phyloP scores from a whole-genome alignment of 2,797 vertebrate species.

The Rhincodon typus region DNA sequence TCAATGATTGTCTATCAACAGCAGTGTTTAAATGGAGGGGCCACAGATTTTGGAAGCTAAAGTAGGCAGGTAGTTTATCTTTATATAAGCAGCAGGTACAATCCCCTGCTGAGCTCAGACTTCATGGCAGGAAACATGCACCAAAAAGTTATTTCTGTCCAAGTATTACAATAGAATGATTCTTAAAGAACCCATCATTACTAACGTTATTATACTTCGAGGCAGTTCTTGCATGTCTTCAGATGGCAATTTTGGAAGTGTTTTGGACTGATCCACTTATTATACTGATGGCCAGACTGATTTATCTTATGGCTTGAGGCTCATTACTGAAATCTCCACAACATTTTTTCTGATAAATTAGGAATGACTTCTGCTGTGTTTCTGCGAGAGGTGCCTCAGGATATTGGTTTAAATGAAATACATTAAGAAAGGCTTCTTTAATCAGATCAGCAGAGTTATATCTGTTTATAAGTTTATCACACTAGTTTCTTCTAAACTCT shows the following conservation, averaged over 20 bases:
- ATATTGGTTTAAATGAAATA: not conserved
- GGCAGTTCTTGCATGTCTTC: not conserved
- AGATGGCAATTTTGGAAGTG: not conserved
- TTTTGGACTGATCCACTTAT: constrained; percentile 3
- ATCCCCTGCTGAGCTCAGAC: constrained; percentile 27
- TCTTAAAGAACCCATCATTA: constrained; percentile 33
- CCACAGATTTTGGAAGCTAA: constrained; percentile 39
- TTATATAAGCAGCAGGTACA: not conserved
- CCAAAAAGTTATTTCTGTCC: constrained; percentile 47
- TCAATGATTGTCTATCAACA: constrained; percentile 42
- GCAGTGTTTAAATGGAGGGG: constrained; percentile 49
- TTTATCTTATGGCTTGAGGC: constrained; percentile 10
- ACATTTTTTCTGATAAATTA: constrained; percentile 32
- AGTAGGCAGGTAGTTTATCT: constrained; percentile 41
- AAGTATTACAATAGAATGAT: constrained; percentile 24
- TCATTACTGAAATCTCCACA: constrained; percentile 11
- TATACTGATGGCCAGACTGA: constrained; percentile 24
- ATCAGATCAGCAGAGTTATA: not conserved
- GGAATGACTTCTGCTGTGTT: not conserved
- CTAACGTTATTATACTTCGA: not conserved
- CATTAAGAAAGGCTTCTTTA: not conserved
- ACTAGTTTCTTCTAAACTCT: not conserved
- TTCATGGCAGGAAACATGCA: constrained; percentile 43
- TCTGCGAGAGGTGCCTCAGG: constrained; percentile 1
- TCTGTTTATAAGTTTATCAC: not conserved